Base-by-base conservation (phyloP, 30 jellyfish, hydroid and myxozoan genomes). In the Hydractinia symbiolongicarpus region DNA sequence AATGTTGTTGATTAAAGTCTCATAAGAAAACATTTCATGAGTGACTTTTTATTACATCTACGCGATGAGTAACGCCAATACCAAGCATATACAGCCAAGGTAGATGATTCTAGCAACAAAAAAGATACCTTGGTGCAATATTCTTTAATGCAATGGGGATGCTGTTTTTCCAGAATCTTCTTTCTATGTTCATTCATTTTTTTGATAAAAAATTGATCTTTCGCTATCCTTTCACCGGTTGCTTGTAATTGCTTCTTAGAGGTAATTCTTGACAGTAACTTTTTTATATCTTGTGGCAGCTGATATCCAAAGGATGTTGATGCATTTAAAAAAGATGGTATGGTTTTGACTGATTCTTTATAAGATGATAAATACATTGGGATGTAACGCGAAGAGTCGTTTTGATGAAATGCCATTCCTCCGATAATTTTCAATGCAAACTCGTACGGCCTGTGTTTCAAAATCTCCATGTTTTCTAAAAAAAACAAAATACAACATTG, bases 401-500 rank as follows among this genome's bases (percentile, higher is more conserved):
- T 55, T 40, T 60, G 73, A 50, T 77, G 85, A 30, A 54, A 77
- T 4, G 79, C 76, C 14, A 77, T 53, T 55, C 85, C 85, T 7
- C 55, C 55, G 4, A 77, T 77, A 16, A 77, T 79, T 55, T 66
- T 61, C 30, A 77, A n/a, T 17, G 85, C 85, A 55, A 77, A 77
- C 60, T 77, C 85, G 85, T 55, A 77, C 82, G 85, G 85, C 55
- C 54, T 77, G 73, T 77, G 85, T 64, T 74, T 74, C 15, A n/a
- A 8, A 30, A 64, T 44, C 44, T 30, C 44, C 2, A 30, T 30
- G 44, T 30, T 1, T 30, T 30, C 44, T 30, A 30, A 30, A 30
- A n/a, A 30, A 30, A 30, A 0, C 44, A 30, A 30, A 30, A 30
- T 30, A 30, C 44, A 30, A 30, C 44, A 30, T 30, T 30, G 44